A percentile compares a stretch with the other conserved stretches of the same genome.
phyloP scores from a whole-genome alignment of 2,113 vertebrate species.

The Dromaius novaehollandiae region DNA sequence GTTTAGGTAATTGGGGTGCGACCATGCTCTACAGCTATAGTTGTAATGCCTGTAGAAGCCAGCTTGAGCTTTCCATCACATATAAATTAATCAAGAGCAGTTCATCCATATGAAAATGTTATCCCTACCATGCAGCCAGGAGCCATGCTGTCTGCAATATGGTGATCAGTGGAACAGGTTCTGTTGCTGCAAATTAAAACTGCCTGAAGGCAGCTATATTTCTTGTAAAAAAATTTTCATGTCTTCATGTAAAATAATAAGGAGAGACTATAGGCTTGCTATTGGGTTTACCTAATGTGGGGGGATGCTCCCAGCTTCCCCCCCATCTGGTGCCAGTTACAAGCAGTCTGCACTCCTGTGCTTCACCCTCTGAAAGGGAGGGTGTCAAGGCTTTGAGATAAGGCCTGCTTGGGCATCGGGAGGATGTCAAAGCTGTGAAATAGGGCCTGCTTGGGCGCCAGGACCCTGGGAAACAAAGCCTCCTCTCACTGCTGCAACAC shows the following conservation, averaged over 20 bases:
- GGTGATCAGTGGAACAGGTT: not conserved
- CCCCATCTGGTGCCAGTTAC: too few species aligned
- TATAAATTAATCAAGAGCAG: constrained; percentile 15
- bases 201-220: constrained; percentile 12
- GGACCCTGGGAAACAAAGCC: too few species aligned
- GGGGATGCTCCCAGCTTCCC: too few species aligned
- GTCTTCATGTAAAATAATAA: not conserved
- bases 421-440: too few species aligned
- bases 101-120: constrained; percentile 10
- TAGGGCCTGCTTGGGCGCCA: too few species aligned
- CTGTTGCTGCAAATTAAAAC: constrained; percentile 12
- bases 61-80: not conserved
- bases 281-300: not conserved
- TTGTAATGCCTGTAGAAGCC: not conserved
- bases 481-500: too few species aligned
- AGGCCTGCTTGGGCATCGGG: too few species aligned
- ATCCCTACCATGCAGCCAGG: not conserved
- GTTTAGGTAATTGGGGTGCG: not conserved
- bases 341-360: too few species aligned
- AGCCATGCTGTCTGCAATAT: constrained; percentile 1
- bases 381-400: too few species aligned
- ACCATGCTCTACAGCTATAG: not conserved
- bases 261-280: not conserved
- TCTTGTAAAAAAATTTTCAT: not conserved
- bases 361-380: too few species aligned